phyloP scores from a whole-genome alignment of 2,888 invertebrate species.

The Atherix ibis region DNA sequence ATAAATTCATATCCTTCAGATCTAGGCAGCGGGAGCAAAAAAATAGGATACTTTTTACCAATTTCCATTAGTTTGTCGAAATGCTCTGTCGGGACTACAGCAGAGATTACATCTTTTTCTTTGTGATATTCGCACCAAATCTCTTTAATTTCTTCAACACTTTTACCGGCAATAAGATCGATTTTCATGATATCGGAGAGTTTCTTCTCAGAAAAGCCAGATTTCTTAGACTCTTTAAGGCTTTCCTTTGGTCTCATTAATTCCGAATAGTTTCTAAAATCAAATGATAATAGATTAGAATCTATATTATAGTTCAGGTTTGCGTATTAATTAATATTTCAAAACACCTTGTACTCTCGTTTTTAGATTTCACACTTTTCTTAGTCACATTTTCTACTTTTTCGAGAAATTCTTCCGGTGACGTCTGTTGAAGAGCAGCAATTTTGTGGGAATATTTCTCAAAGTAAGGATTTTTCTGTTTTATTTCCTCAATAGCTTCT shows the following conservation, averaged over 20 bases:
- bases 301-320: too few species aligned
- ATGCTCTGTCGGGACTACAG: constrained; percentile 45
- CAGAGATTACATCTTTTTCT: constrained; percentile 59
- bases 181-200: constrained; percentile 61
- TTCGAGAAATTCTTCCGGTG: constrained; percentile 56
- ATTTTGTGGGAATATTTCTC: constrained; percentile 70
- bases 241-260: constrained; percentile 46
- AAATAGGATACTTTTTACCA: constrained; percentile 47
- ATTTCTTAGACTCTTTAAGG: constrained; percentile 16
- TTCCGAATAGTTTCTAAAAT: constrained; percentile 48
- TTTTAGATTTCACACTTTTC: too few species aligned
- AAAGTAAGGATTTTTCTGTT: constrained; percentile 55
- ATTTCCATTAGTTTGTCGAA: constrained; percentile 42
- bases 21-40: constrained; percentile 66
- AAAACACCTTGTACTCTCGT: too few species aligned
- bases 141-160: constrained; percentile 48
- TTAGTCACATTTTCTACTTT: constrained; percentile 38
- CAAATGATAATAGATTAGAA: too few species aligned
- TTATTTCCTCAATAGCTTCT: constrained; percentile 36
- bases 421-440: constrained; percentile 51
- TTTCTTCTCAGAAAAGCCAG: constrained; percentile 34
- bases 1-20: constrained; percentile 77
- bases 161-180: constrained; percentile 55
- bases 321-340: too few species aligned
- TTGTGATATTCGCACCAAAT: constrained; percentile 75